Percentiles rank a stretch among this genome's conserved stretches.
These are phyloP conservation scores for Indicator maculatus DNA, from an alignment of 2,113 vertebrate species.

Conservation along the genomic window DNA sequence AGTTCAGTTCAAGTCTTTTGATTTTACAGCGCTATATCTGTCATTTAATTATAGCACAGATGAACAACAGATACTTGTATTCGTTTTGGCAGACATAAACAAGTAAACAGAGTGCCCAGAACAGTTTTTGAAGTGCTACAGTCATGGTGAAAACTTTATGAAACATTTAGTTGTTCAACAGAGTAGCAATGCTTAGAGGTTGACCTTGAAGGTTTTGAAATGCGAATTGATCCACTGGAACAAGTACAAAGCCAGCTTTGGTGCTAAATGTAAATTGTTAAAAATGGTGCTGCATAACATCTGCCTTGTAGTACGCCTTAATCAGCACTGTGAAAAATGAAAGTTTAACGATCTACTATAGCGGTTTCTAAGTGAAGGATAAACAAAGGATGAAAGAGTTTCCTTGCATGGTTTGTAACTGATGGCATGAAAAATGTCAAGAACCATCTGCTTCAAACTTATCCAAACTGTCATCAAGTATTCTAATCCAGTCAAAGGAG, in stretches of 20 bases:
- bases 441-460: slow-evolving; percentile 92
- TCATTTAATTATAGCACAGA: neutral
- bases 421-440: slow-evolving; percentile 90
- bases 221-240: slow-evolving; percentile 76
- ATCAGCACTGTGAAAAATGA: slow-evolving; percentile 86
- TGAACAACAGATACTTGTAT: slow-evolving; percentile 29
- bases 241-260: slow-evolving; percentile 78
- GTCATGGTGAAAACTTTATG: slow-evolving; percentile 59
- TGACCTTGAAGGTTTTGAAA: slow-evolving; percentile 79
- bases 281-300: slow-evolving; percentile 79
- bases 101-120: neutral
- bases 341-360: slow-evolving; percentile 86
- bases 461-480: slow-evolving; percentile 91
- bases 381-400: slow-evolving; percentile 90
- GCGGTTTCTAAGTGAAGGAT: slow-evolving; percentile 81
- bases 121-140: slow-evolving; percentile 34
- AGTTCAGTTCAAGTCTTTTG: neutral
- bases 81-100: slow-evolving; percentile 32
- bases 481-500: slow-evolving; percentile 89
- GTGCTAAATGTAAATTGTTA: slow-evolving; percentile 80
- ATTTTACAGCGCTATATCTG: slow-evolving; percentile 9
- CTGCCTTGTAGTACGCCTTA: slow-evolving; percentile 81
- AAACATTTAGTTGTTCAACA: slow-evolving; percentile 70
- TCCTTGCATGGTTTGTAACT: slow-evolving; percentile 88
- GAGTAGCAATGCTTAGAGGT: slow-evolving; percentile 52